Evolutionary conservation across 2,888 invertebrate species (phyloP), one percentile per base, ranked within the genome.

Genomic region (Hemicrepidius hirtus): DNA sequence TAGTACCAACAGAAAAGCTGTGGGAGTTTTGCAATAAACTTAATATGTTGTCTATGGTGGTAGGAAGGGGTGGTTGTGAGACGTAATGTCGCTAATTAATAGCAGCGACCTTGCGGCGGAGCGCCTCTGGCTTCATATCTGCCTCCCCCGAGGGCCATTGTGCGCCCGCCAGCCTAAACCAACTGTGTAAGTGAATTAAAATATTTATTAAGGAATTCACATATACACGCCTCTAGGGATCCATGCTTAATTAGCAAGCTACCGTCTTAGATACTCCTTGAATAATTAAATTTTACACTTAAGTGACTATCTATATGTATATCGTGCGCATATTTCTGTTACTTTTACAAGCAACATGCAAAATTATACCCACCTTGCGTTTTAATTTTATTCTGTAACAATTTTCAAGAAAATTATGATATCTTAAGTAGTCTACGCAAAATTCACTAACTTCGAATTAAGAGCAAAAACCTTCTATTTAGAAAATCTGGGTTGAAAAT

Each of bases 161-260:
- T 83, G 77, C 82, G 79, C 82, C 84, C 83, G 81, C 81, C 82
- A 82, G 83, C 83, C 84, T 85, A 85, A 85, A 84, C 84, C 85
- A 84, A 85, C 85, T 85, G 83, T 83, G 83, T 85, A 85, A 85
- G 85, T 85, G 86, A 86, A 86, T 86, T 85, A 85, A 86, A 86
- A 85, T 86, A 86, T 86, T 86, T 86, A 86, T 86, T 85, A 85
- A 85, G 84, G 84, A 85, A 84, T 85, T 85, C 85, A 83, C 84
- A 85, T 84, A 83, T 81, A 84, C 81, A 80, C 80, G 81, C 79
- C 83, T 81, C 83, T 55, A 74, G 84, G 82, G 84, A 82, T 80
- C 78, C 80, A 81, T 82, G 80, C 80, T 83, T 84, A 84, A 84
- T 84, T 84, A 84, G 82, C 77, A 79, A 80, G 82, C 81, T 82